These are phyloP conservation scores for Chymomyza procnemis DNA, from an alignment of 2,888 invertebrate genomes.

Conservation along the genomic window DNA sequence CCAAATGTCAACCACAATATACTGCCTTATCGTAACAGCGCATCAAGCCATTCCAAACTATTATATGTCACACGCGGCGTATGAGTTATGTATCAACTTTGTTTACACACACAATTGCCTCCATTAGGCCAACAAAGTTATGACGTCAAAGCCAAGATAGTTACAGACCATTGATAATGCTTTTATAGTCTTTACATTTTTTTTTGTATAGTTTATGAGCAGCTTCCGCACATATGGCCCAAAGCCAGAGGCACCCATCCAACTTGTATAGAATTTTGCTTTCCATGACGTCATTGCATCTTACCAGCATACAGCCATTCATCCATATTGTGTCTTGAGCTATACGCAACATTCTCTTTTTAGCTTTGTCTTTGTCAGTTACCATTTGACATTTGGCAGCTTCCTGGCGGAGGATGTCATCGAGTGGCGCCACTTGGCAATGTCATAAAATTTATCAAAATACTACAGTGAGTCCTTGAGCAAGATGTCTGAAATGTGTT, in stretches of 20 bases:
- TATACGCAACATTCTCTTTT: background rate
- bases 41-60: slow-evolving; percentile 6
- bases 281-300: background rate
- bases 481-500: background rate
- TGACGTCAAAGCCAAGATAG: slow-evolving; percentile 5
- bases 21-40: too few species aligned
- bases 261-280: background rate
- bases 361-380: background rate
- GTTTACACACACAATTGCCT: background rate
- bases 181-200: background rate
- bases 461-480: background rate
- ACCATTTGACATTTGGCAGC: slow-evolving; percentile 1
- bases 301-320: background rate
- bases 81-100: slow-evolving; percentile 36
- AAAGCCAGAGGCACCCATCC: background rate
- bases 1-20: background rate
- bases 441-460: background rate
- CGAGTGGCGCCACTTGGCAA: background rate
- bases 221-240: background rate
- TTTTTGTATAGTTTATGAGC: background rate
- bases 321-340: background rate
- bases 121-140: background rate
- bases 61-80: slow-evolving; percentile 33
- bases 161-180: background rate
- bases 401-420: background rate